These are phyloP conservation scores for Meghimatium bilineatum DNA, from an alignment of 2,888 invertebrate genomes.

Conservation along the genomic window DNA sequence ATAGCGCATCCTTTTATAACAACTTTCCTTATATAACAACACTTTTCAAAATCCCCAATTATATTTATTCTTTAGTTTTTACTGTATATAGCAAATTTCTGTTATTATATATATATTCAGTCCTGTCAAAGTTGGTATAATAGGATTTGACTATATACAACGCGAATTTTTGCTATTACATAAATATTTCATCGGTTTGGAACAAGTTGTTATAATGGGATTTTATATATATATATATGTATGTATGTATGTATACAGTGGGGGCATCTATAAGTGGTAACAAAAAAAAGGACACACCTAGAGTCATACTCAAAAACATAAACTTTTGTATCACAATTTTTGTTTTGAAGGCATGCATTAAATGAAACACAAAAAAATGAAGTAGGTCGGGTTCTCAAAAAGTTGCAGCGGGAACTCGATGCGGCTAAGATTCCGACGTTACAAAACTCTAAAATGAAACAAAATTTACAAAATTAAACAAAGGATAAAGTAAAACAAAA, in stretches of 20 bases:
- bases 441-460: slow-evolving; percentile 73
- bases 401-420: background rate
- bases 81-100: too few species aligned
- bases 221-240: too few species aligned
- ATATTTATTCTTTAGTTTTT: too few species aligned
- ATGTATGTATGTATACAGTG: background rate
- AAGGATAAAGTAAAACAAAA: slow-evolving; percentile 79
- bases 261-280: slow-evolving; percentile 20
- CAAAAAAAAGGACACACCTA: slow-evolving; percentile 21
- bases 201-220: too few species aligned
- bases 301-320: slow-evolving; percentile 48
- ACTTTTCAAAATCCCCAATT: too few species aligned
- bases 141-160: too few species aligned
- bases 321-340: slow-evolving; percentile 44
- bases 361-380: slow-evolving; percentile 12
- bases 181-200: too few species aligned
- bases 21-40: too few species aligned
- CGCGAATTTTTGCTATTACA: too few species aligned
- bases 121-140: too few species aligned
- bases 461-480: slow-evolving; percentile 80
- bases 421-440: background rate
- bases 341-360: slow-evolving; percentile 44
- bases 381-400: slow-evolving; percentile 6
- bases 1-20: too few species aligned
- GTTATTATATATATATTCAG: too few species aligned